Evolutionary conservation across 2,113 vertebrate species (phyloP).

Genomic region (Peromyscus californicus): DNA sequence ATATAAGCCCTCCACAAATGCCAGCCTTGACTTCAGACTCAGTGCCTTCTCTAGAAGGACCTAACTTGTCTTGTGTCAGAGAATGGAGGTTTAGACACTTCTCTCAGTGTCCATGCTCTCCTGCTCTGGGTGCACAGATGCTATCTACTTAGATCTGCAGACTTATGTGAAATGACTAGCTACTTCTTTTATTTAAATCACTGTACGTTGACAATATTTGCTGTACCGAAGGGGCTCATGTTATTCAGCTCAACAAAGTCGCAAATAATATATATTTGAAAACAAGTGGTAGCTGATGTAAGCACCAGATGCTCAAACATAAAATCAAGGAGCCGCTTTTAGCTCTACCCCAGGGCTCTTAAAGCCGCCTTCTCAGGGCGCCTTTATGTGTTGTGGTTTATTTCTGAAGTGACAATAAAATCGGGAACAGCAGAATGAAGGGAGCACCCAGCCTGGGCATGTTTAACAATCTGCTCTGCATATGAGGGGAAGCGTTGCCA

Average conservation of each 20-base stretch:
- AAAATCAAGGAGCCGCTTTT: conserved; percentile 79
- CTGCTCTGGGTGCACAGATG: background rate
- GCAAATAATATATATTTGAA: conserved; percentile 86
- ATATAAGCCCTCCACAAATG: background rate
- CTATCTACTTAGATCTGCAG: conserved; percentile 65
- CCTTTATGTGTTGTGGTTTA: conserved; percentile 75
- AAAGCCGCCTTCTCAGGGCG: conserved; percentile 62
- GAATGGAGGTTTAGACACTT: background rate
- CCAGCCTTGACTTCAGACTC: background rate
- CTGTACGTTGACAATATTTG: conserved; percentile 82
- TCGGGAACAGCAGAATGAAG: conserved; percentile 66
- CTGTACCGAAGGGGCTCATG: conserved; percentile 81
- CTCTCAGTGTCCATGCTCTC: background rate
- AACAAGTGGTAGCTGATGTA: conserved; percentile 85
- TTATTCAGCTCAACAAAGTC: conserved; percentile 83
- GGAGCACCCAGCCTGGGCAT: conserved; percentile 29
- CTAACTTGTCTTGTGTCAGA: background rate
- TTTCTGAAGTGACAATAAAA: conserved; percentile 80
- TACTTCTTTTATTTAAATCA: conserved; percentile 81
- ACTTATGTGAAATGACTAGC: conserved; percentile 72
- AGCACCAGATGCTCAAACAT: conserved; percentile 81
- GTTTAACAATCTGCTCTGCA: conserved; percentile 72
- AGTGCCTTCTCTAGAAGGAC: background rate
- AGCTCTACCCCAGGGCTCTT: conserved; percentile 69
- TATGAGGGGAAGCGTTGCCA: conserved; percentile 68